phyloP scores from a whole-genome alignment of 2,888 invertebrate genomes.

The Aporophyla lueneburgensis region DNA sequence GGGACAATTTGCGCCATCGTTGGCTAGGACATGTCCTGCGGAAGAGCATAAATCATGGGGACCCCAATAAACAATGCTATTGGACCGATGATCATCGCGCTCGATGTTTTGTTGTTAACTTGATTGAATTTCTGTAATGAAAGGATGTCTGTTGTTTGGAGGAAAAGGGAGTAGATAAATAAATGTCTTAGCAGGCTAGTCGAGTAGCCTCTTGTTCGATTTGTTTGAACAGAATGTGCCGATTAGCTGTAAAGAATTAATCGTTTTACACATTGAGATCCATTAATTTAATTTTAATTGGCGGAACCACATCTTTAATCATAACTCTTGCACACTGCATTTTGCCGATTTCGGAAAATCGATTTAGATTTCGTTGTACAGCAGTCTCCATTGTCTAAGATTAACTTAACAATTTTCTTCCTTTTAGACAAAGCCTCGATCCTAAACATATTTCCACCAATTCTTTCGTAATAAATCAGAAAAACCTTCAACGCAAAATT shows the following conservation, averaged over 20 bases:
- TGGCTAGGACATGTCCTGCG: conserved; percentile 76
- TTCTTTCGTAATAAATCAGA: conserved; percentile 14
- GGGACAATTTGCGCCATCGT: conserved; percentile 78
- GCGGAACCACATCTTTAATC: background rate
- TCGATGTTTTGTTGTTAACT: conserved; percentile 63
- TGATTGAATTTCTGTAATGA: conserved; percentile 65
- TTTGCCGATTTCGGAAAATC: background rate
- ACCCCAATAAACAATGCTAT: conserved; percentile 80
- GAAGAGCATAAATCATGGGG: conserved; percentile 78
- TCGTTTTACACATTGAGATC: background rate
- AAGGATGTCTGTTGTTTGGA: conserved; percentile 33
- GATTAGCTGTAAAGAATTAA: conserved; percentile 10
- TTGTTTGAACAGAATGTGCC: conserved; percentile 6
- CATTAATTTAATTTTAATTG: background rate
- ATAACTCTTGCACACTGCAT: background rate
- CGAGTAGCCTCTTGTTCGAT: background rate
- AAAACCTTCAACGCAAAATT: background rate
- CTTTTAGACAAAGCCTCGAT: background rate
- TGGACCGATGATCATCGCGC: conserved; percentile 62
- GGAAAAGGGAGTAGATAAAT: conserved; percentile 25
- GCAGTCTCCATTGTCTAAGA: background rate
- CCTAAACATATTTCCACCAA: background rate
- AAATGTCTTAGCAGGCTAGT: conserved; percentile 23
- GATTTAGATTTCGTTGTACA: background rate
- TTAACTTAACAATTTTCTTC: background rate